Evolutionary conservation across 2,888 invertebrate species (phyloP).

Genomic region (Furcula furcula): DNA sequence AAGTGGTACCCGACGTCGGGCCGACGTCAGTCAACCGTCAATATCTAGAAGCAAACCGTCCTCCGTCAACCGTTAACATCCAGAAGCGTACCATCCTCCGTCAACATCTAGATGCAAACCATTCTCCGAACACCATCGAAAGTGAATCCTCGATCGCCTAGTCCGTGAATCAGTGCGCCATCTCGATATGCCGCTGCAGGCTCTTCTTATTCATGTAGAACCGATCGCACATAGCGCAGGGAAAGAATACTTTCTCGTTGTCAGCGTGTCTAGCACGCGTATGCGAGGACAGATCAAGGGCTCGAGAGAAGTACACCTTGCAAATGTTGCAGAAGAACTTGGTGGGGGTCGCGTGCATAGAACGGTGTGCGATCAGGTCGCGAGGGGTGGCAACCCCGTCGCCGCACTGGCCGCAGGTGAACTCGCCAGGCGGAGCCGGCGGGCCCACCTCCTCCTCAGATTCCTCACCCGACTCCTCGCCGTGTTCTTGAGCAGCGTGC

Average conservation of each 20-base stretch:
- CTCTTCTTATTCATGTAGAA: slow-evolving; percentile 80
- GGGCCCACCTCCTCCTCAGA: slow-evolving; percentile 56
- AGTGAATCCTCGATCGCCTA: slow-evolving; percentile 9
- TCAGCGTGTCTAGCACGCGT: slow-evolving; percentile 74
- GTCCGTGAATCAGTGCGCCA: slow-evolving; percentile 67
- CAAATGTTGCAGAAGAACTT: slow-evolving; percentile 83
- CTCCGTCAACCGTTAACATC: no score
- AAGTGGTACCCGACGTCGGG: slow-evolving; percentile 5
- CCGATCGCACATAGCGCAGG: slow-evolving; percentile 81
- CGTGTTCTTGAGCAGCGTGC: slow-evolving; percentile 83
- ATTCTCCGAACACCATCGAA: no score
- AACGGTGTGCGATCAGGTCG: slow-evolving; percentile 79
- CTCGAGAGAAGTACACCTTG: slow-evolving; percentile 74
- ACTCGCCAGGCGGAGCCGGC: slow-evolving; percentile 64
- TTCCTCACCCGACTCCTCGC: slow-evolving; percentile 64
- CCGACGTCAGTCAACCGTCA: no score
- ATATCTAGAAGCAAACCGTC: no score
- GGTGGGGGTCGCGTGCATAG: slow-evolving; percentile 76
- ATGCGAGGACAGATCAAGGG: slow-evolving; percentile 70
- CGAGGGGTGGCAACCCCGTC: slow-evolving; percentile 79
- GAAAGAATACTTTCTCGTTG: slow-evolving; percentile 79
- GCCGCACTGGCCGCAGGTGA: slow-evolving; percentile 78
- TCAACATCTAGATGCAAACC: no score
- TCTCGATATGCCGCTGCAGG: slow-evolving; percentile 79
- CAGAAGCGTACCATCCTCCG: no score